Base-by-base conservation (phyloP, 2,888 invertebrate genomes). In the Pharmacophagus antenor region DNA sequence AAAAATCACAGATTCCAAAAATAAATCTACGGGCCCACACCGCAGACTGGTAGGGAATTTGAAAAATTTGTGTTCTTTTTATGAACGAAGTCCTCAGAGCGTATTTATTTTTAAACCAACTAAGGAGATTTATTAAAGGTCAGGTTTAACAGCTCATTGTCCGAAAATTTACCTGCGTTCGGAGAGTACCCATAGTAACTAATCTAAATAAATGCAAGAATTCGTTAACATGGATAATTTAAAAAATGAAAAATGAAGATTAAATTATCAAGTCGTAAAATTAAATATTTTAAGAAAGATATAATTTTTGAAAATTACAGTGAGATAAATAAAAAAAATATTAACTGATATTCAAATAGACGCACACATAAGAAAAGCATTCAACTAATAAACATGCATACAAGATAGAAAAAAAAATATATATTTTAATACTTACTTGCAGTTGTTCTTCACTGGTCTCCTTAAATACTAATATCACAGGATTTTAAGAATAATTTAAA, bases 391-490 rank as follows among this genome's bases (percentile, higher is more conserved):
- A 44, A 3, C 42, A 54, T 54, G 44, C 42, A 54, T 31, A 62
- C 56, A 58, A 46, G 64, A 60, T 42, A 44, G 42, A 54, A 42
- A 44, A 62, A 63, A 65, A 62, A 59, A 66, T 62, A 10, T 25
- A 54, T 60, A 63, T n/a, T n/a, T n/a, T 57, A 66, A 73, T 77
- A 89, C 89, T 89, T 62, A 89, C 89, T 86, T 88, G 80, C 75
- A 59, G 66, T 55, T 69, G 62, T 70, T 65, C 65, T 67, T 69
- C 73, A 71, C 76, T 66, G 75, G 67, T 62, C 56, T 71, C 70
- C 81, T 84, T 84, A 84, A 68, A 69, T 69, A 73, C 82, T 88
- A 88, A 83, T 89, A 89, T 89, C 89, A 89, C 89, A 89, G 89
- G 85, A 87, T 88, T 87, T 84, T 82, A 81, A 31, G 23, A 50